Percentiles rank a stretch among this genome's conserved stretches.
Evolutionary conservation across 2,888 invertebrate species (phyloP).

Genomic region (Dyspetes luteomarginatus): DNA sequence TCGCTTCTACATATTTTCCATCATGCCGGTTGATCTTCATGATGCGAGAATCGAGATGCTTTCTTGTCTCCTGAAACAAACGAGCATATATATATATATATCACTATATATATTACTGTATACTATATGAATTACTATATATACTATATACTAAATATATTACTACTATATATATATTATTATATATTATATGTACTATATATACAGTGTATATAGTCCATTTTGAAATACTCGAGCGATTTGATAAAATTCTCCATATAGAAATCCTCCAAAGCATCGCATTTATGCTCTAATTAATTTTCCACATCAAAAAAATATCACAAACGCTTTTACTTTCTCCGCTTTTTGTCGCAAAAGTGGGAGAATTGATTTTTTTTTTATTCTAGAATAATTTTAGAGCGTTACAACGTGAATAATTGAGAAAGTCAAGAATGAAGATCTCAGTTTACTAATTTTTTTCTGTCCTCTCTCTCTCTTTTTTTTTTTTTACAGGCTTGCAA

Average conservation of each 20-base stretch:
- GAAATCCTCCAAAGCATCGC: background rate
- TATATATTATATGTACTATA: too few relatives aligned
- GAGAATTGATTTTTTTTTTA: constrained; percentile 5
- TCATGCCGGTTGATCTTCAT: too few relatives aligned
- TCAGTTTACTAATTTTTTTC: constrained; percentile 19
- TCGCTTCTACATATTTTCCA: constrained; percentile 9
- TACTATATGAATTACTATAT: too few relatives aligned
- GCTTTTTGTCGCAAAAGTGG: constrained; percentile 10
- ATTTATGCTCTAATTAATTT: background rate
- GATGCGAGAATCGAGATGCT: too few relatives aligned
- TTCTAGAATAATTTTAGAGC: background rate
- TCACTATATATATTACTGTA: too few relatives aligned
- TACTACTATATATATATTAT: too few relatives aligned
- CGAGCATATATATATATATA: background rate
- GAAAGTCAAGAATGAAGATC: constrained; percentile 32
- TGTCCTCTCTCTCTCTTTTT: too few relatives aligned
- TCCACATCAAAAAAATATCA: background rate
- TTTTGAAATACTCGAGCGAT: background rate
- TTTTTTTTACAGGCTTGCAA: constrained; percentile 39
- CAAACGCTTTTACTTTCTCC: background rate
- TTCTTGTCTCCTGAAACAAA: background rate
- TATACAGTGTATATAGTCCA: too few relatives aligned
- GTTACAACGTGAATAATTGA: constrained; percentile 16
- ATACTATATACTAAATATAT: too few relatives aligned
- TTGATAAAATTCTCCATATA: constrained; percentile 8